Conservation (phyloP, 2,888 invertebrate genomes). For the Lutraria lutraria region DNA sequence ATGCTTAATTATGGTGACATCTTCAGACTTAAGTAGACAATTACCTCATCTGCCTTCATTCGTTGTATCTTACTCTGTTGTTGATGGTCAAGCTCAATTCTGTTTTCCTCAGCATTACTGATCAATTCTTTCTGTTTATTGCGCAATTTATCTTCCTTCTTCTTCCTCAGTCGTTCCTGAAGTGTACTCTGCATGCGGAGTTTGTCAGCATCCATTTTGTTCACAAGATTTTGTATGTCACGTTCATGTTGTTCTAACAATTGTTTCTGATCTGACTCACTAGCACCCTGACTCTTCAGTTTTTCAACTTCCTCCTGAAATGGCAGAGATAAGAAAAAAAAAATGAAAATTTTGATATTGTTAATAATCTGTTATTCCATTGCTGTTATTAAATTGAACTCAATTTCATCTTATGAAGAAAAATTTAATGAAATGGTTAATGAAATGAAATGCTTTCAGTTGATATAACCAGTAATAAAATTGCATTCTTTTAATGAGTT, state of each 20-base stretch:
- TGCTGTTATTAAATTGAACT: too few relatives aligned
- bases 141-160: constrained; percentile 79
- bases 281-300: constrained; percentile 79
- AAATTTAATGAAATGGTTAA: too few relatives aligned
- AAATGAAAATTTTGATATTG: too few relatives aligned
- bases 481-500: too few relatives aligned
- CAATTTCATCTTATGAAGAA: too few relatives aligned
- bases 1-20: too few relatives aligned
- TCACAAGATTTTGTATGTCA: constrained; percentile 81
- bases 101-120: constrained; percentile 75
- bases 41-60: constrained; percentile 83
- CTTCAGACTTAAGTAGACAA: too few relatives aligned
- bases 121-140: constrained; percentile 78
- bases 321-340: not conserved
- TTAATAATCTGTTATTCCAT: too few relatives aligned
- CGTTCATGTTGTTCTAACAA: constrained; percentile 82
- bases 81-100: constrained; percentile 78
- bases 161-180: constrained; percentile 82
- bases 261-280: constrained; percentile 81
- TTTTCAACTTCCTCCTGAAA: constrained; percentile 82
- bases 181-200: constrained; percentile 84
- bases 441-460: too few relatives aligned
- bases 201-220: constrained; percentile 84
- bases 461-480: too few relatives aligned
- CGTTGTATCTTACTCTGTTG: constrained; percentile 81